Base-by-base conservation (phyloP, 2,888 invertebrate genomes). In the Drosophila austrosaltans region DNA sequence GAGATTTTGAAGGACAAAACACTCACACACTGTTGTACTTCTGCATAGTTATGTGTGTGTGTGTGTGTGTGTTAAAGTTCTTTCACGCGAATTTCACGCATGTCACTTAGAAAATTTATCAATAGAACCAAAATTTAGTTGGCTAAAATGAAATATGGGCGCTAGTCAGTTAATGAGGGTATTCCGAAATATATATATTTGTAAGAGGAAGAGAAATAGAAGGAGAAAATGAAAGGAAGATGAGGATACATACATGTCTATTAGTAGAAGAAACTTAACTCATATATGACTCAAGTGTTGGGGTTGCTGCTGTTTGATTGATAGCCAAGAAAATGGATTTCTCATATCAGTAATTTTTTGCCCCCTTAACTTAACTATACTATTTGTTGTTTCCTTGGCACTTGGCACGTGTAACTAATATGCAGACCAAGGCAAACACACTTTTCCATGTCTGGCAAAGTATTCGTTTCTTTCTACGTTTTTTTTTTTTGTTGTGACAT, bases 251-350 rank as follows among this genome's bases (percentile, higher is more conserved):
- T 64, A 64, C 70, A 71, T 72, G 63, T 67, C 72, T 72, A 66
- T 73, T 72, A 65, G 71, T 61, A 68, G 57, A 53, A 54, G 25
- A 39, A 58, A 60, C 60, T 63, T 66, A 63, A 58, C 63, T 57
- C 53, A 44, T 53, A 60, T 56, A 54, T 63, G 77, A 66, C 56
- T 40, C 39, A 60, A 64, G 16, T 20, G 36, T 36, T 36, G 36
- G 48, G 25, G 22, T 30, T 53, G 7, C 59, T 40, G 42, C 63
- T 62, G 16, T 63, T 78, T 84, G 84, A 85, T 87, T 85, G 85
- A 85, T 85, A 69, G 85, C 69, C 76, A 58, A 58, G 64, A 72
- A 81, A 85, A 84, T 87, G 70, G 84, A 85, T 87, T 82, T 84
- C 76, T 78, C 80, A 87, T 82, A 78, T 76, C 48, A 48, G 48